phyloP scores from a whole-genome alignment of 2,888 invertebrate species.

The Lochmaea capreae region DNA sequence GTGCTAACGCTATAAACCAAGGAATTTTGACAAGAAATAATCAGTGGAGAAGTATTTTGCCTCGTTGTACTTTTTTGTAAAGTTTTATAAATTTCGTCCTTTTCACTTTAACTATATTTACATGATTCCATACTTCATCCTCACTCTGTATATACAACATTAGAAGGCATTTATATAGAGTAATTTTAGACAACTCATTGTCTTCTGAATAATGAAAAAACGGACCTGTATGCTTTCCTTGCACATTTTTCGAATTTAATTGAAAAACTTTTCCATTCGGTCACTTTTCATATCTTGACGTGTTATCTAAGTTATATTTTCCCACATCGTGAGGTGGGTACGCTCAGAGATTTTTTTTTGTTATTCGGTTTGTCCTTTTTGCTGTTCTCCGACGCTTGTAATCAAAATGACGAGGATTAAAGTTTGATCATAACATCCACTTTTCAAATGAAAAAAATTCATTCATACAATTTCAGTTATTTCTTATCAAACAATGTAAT shows the following conservation, averaged over 20 bases:
- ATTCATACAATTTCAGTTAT: neutral
- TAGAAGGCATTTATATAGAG: neutral
- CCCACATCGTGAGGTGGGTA: neutral
- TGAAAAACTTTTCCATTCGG: conserved; percentile 42
- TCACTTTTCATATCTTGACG: conserved; percentile 30
- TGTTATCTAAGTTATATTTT: conserved; percentile 10
- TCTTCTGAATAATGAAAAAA: neutral
- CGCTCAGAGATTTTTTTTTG: neutral
- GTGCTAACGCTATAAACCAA: no score
- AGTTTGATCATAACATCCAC: neutral
- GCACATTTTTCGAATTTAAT: conserved; percentile 33
- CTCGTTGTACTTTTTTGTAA: no score
- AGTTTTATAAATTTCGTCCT: no score
- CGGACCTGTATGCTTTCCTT: neutral
- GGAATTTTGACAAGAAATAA: no score
- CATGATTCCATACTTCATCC: no score
- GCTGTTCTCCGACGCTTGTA: neutral
- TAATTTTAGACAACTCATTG: neutral
- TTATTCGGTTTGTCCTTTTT: neutral
- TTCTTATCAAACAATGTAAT: no score
- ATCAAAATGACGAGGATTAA: neutral
- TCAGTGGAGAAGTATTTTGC: no score
- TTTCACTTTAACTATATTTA: no score
- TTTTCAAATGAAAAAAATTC: neutral
- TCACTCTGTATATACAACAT: no score